Conservation (phyloP, 2,888 invertebrate species). For the Lacanobia wlatinum region DNA sequence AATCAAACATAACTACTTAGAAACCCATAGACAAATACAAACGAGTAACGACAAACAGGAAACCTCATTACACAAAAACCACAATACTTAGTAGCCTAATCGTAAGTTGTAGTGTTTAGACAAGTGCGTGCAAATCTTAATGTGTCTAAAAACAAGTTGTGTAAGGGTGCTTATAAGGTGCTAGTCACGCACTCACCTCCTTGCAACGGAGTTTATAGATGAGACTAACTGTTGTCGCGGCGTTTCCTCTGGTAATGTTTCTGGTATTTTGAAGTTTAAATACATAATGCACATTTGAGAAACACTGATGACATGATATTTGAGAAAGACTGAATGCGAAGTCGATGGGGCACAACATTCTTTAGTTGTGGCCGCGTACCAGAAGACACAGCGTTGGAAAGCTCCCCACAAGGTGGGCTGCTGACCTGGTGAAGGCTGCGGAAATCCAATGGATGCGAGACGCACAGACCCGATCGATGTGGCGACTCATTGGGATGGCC, state of each 20-base stretch:
- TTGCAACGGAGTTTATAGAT: constrained; percentile 60
- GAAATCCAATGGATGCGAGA: no score
- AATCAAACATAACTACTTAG: constrained; percentile 10
- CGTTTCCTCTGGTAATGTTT: constrained; percentile 12
- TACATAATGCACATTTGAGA: background rate
- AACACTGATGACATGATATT: no score
- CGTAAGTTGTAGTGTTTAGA: constrained; percentile 53
- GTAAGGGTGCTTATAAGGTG: constrained; percentile 72
- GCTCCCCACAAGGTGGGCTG: no score
- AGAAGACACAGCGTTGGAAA: no score
- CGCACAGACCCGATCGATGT: no score
- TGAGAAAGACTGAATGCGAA: no score
- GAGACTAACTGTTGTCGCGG: constrained; percentile 46
- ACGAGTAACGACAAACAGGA: constrained; percentile 47
- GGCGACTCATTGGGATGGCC: no score
- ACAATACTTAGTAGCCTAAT: constrained; percentile 58
- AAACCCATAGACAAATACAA: constrained; percentile 24
- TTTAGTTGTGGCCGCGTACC: no score
- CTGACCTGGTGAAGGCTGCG: no score
- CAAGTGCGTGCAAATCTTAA: constrained; percentile 63
- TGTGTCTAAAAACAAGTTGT: constrained; percentile 63
- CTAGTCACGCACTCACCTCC: constrained; percentile 74
- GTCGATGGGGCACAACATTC: no score
- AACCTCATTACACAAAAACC: constrained; percentile 53
- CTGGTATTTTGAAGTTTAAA: constrained; percentile 2